phyloP scores from a whole-genome alignment of 2,113 vertebrate genomes.

The Ictalurus furcatus region DNA sequence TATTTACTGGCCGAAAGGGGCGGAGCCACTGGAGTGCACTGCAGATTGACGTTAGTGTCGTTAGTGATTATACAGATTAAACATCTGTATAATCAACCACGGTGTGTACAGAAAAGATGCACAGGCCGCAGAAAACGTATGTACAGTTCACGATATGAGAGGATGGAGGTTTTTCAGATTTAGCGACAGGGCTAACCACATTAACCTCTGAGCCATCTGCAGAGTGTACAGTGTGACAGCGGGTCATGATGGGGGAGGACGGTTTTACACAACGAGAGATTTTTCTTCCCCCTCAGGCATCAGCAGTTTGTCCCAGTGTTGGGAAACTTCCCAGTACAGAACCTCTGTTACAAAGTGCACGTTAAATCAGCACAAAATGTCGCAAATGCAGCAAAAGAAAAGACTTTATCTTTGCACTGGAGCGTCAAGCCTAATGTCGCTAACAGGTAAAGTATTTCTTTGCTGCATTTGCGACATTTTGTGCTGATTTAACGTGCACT shows the following conservation, averaged over 20 bases:
- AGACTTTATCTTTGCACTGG: background rate
- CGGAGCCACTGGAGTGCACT: background rate
- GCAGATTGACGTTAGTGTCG: background rate
- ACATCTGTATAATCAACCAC: background rate
- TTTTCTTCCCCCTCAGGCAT: background rate
- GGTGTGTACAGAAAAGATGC: background rate
- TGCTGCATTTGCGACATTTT: too few species aligned
- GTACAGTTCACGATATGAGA: background rate
- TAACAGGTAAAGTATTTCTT: background rate
- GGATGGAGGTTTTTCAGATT: too few species aligned
- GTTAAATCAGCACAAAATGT: background rate
- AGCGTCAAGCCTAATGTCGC: background rate
- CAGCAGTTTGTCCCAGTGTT: background rate
- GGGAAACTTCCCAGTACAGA: background rate
- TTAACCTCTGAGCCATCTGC: background rate
- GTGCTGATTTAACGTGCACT: too few species aligned
- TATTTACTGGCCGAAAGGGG: background rate
- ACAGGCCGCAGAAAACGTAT: background rate
- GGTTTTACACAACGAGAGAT: background rate
- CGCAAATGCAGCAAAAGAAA: background rate
- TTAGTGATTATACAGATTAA: too few species aligned
- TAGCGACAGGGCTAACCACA: background rate
- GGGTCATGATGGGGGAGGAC: background rate
- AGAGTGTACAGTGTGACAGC: background rate
- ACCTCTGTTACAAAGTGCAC: background rate